These are phyloP conservation scores for Pachyseris speciosa DNA, from an alignment of 64 coral and sea anemone species.

Conservation along the genomic window DNA sequence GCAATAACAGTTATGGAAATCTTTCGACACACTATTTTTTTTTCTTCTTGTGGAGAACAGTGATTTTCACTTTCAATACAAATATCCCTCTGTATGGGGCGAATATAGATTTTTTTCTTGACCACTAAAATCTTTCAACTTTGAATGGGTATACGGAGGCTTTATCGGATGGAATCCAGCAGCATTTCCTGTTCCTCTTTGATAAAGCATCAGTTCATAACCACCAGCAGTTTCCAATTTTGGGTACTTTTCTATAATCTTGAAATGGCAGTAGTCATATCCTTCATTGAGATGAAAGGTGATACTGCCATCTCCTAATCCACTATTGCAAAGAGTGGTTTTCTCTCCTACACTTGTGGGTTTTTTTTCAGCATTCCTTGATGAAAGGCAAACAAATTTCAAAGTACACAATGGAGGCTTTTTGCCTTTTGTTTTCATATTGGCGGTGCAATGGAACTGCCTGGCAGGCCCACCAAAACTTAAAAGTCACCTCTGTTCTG, in stretches of 20 bases:
- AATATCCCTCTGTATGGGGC: background rate
- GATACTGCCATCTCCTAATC: slow-evolving; percentile 42
- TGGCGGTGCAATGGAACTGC: no score
- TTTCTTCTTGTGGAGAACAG: no score
- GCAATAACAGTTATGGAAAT: no score
- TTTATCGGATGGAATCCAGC: slow-evolving; percentile 29
- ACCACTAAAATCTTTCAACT: background rate
- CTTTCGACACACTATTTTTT: no score
- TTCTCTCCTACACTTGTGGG: slow-evolving; percentile 47
- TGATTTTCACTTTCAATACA: no score
- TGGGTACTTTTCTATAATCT: slow-evolving; percentile 33
- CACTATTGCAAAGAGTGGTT: slow-evolving; percentile 48
- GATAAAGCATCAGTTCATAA: slow-evolving; percentile 51
- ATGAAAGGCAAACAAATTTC: slow-evolving; percentile 47
- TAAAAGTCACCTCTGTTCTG: no score
- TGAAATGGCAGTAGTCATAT: slow-evolving; percentile 23
- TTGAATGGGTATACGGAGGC: background rate
- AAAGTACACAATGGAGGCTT: slow-evolving; percentile 25
- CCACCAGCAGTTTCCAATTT: slow-evolving; percentile 37
- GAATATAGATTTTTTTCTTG: slow-evolving; percentile 4
- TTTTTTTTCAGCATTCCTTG: slow-evolving; percentile 43
- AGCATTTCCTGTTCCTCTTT: background rate
- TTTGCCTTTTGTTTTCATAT: background rate
- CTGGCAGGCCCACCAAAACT: no score
- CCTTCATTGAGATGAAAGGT: slow-evolving; percentile 41